phyloP scores from a whole-genome alignment of 2,113 vertebrate genomes.

The Pedionomus torquatus region DNA sequence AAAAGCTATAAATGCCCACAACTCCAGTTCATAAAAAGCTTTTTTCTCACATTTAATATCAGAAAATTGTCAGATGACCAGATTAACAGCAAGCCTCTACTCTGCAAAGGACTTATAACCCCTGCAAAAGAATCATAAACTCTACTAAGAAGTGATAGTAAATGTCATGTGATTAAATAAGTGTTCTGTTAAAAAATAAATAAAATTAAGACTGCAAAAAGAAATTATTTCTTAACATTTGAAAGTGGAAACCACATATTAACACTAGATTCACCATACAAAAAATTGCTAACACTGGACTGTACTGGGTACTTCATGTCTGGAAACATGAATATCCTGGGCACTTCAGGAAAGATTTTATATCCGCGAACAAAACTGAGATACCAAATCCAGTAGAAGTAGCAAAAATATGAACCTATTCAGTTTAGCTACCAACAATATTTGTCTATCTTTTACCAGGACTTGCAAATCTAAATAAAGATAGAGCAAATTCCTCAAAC shows the following conservation, averaged over 20 bases:
- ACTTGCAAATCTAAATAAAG: neutral
- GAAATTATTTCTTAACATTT: neutral
- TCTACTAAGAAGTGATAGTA: neutral
- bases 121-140: neutral
- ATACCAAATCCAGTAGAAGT: neutral
- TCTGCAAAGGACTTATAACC: neutral
- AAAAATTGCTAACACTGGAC: neutral
- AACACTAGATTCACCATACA: neutral
- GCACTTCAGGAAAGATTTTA: neutral
- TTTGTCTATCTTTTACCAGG: neutral
- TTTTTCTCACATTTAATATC: neutral
- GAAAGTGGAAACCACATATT: neutral
- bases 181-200: neutral
- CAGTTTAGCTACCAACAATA: neutral
- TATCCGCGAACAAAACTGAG: neutral
- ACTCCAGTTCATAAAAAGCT: neutral
- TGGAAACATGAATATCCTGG: neutral
- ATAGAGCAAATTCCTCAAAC: neutral
- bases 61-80: neutral
- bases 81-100: neutral
- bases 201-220: neutral
- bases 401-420: neutral
- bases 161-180: neutral
- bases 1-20: neutral
- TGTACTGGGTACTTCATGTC: neutral